These are phyloP conservation scores for Leptodactylus fuscus DNA, from an alignment of 2,113 vertebrate species.

Conservation along the genomic window DNA sequence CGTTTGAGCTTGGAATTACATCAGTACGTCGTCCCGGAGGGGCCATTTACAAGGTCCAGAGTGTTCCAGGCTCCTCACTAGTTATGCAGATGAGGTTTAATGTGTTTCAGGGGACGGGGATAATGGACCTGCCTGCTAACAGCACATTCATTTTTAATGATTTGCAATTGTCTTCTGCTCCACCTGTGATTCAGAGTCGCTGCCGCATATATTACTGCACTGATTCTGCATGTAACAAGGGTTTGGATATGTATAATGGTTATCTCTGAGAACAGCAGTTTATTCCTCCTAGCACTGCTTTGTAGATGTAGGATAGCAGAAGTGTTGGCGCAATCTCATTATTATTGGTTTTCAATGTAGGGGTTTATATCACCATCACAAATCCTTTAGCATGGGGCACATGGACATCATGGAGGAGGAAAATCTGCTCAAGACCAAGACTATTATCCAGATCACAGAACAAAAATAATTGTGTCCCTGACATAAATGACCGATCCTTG, in stretches of 20 bases:
- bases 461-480: too few species aligned
- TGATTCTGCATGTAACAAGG: background rate
- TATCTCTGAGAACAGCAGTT: background rate
- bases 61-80: constrained; percentile 43
- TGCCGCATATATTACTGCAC: constrained; percentile 5
- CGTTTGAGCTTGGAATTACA: constrained; percentile 23
- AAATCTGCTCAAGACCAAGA: too few species aligned
- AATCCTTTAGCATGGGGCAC: too few species aligned
- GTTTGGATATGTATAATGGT: background rate
- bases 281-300: background rate
- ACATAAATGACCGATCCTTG: too few species aligned
- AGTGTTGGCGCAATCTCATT: background rate
- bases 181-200: background rate
- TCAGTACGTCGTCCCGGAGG: constrained; percentile 25
- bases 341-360: background rate
- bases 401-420: too few species aligned
- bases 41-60: constrained; percentile 35
- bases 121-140: constrained; percentile 43
- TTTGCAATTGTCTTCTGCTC: constrained; percentile 45
- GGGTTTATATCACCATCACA: background rate
- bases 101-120: constrained; percentile 36
- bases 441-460: too few species aligned
- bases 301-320: too few species aligned
- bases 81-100: constrained; percentile 44
- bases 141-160: constrained; percentile 47